These are phyloP conservation scores for Grallaria varia DNA, from an alignment of 2,113 vertebrate genomes.

Conservation along the genomic window DNA sequence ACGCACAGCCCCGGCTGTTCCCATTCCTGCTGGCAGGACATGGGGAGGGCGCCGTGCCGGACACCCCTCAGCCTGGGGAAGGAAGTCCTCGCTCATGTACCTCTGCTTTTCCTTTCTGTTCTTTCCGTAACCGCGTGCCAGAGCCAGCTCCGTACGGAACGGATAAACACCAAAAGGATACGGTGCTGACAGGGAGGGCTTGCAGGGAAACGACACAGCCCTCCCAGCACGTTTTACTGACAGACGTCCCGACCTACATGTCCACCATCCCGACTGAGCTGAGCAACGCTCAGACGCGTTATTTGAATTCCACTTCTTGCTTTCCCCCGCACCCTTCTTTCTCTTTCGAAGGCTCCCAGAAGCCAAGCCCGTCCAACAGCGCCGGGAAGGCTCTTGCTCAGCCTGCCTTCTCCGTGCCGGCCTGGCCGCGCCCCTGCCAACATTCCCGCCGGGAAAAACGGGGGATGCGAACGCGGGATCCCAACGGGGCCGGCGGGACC, in stretches of 20 bases:
- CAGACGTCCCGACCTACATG: background rate
- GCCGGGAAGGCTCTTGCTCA: background rate
- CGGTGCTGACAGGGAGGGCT: background rate
- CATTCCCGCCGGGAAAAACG: background rate
- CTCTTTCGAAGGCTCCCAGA: background rate
- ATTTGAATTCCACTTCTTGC: background rate
- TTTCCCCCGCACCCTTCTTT: rapidly evolving
- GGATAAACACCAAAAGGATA: background rate
- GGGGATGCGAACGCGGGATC: background rate
- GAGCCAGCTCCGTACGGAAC: background rate
- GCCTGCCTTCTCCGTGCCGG: background rate
- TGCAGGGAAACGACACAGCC: background rate
- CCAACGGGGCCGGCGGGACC: background rate
- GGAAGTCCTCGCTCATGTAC: background rate
- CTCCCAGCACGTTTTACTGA: background rate
- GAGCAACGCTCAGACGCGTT: background rate
- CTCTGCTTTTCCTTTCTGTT: background rate
- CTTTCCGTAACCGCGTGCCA: background rate
- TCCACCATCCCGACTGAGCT: background rate
- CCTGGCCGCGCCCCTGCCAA: background rate
- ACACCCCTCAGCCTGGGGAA: background rate
- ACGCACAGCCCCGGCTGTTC: background rate
- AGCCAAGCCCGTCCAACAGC: background rate
- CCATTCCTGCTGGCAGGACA: background rate
- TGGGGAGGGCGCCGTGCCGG: background rate